Conservation (phyloP, 1,140 invertebrate genomes). For the Tetraneura akinire region DNA sequence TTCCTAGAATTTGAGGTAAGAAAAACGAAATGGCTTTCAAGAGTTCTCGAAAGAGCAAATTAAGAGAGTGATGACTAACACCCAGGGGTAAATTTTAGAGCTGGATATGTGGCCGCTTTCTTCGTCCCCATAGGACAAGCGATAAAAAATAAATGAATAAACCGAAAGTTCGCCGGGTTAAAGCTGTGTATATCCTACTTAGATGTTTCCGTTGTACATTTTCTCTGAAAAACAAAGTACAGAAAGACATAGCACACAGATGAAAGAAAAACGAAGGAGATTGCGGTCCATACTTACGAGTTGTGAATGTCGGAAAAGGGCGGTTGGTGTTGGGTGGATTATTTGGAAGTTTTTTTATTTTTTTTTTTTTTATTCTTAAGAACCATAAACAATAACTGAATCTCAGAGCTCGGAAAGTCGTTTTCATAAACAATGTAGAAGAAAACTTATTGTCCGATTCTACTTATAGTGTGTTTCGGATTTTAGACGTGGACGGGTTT, state of each 20-base stretch:
- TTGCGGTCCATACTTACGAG: neutral
- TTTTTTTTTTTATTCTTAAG: conserved; percentile 11
- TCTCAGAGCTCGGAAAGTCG: neutral
- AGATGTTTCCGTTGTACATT: conserved; percentile 1
- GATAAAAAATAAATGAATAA: conserved; percentile 15
- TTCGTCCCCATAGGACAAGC: neutral
- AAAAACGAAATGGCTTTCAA: neutral
- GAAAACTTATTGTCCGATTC: neutral
- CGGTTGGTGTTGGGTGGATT: neutral
- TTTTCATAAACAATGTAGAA: neutral
- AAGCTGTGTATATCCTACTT: conserved; percentile 18
- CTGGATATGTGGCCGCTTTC: neutral
- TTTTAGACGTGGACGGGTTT: neutral
- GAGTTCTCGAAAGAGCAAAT: neutral
- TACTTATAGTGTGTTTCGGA: neutral
- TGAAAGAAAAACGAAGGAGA: neutral
- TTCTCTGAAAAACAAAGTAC: neutral
- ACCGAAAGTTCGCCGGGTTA: neutral
- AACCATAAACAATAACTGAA: conserved; percentile 19
- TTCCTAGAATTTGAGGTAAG: neutral
- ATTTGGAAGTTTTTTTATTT: conserved; percentile 19
- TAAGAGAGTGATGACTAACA: neutral
- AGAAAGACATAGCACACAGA: no score
- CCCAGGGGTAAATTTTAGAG: conserved; percentile 7
- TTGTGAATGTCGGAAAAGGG: neutral